Percentiles rank a stretch among this genome's conserved stretches.
phyloP scores from a whole-genome alignment of 2,888 invertebrate genomes.

The Drosophila incognita region DNA sequence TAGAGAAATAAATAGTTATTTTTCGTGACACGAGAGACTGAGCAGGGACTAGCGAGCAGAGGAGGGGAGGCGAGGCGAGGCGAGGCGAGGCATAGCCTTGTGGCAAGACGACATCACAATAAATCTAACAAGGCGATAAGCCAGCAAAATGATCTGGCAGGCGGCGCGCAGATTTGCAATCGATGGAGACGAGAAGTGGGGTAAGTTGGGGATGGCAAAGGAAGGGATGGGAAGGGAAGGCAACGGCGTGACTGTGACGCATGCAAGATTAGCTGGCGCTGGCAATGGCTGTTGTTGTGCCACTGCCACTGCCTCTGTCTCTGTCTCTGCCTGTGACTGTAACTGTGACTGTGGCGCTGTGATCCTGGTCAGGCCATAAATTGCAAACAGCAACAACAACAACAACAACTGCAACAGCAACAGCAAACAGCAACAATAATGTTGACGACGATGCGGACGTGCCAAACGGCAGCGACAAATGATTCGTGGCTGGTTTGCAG shows the following conservation, averaged over 20 bases:
- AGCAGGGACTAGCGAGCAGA: neutral
- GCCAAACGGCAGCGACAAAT: constrained; percentile 77
- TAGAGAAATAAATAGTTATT: neutral
- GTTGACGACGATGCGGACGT: constrained; percentile 72
- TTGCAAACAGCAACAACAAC: constrained; percentile 46
- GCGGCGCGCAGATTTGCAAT: constrained; percentile 45
- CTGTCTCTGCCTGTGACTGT: neutral
- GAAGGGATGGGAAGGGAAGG: neutral
- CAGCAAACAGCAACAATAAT: constrained; percentile 27
- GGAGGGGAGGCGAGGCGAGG: neutral
- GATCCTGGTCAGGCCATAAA: constrained; percentile 78
- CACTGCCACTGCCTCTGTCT: neutral
- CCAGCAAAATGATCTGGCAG: constrained; percentile 47
- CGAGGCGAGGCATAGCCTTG: constrained; percentile 28
- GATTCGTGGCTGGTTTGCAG: constrained; percentile 69
- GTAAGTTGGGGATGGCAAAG: neutral
- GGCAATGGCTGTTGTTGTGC: constrained; percentile 47
- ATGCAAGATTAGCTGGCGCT: constrained; percentile 77
- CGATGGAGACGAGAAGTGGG: constrained; percentile 23
- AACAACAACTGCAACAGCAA: constrained; percentile 34
- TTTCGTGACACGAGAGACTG: constrained; percentile 4
- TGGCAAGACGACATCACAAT: constrained; percentile 72
- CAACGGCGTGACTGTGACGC: constrained; percentile 74
- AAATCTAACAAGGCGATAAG: constrained; percentile 69
- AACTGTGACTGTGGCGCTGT: constrained; percentile 68